Percentiles rank a stretch among this genome's conserved stretches.
Evolutionary conservation across 2,797 vertebrate species (phyloP).

Genomic region (Scarus forsteni): DNA sequence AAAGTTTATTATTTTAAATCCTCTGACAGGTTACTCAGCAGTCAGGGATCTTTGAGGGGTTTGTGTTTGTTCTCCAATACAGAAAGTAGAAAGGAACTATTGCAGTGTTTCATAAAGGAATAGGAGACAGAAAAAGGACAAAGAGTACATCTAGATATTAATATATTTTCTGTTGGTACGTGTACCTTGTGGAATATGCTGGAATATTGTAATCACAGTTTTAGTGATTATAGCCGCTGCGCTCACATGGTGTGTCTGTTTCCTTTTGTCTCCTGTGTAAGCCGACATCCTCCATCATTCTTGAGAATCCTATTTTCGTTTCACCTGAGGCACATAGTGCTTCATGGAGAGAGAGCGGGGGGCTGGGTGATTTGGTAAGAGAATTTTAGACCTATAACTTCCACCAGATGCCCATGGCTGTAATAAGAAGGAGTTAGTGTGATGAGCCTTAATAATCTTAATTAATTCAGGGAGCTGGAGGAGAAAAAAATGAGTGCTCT

Average conservation of each 20-base stretch:
- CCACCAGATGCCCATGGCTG: slow-evolving; percentile 2
- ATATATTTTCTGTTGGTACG: background rate
- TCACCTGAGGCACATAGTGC: background rate
- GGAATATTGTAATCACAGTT: background rate
- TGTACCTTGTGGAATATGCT: background rate
- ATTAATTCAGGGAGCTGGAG: slow-evolving; percentile 15
- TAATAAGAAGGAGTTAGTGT: slow-evolving; percentile 20
- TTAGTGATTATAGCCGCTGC: background rate
- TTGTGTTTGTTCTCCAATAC: background rate
- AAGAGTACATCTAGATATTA: no score
- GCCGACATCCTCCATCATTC: slow-evolving; percentile 1
- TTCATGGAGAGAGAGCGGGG: slow-evolving; percentile 14
- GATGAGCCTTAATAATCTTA: slow-evolving; percentile 17
- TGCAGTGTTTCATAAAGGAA: background rate
- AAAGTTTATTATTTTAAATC: no score
- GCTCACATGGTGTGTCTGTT: background rate
- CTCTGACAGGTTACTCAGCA: background rate
- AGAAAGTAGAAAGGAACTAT: background rate
- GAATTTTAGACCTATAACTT: slow-evolving; percentile 27
- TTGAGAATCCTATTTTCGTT: slow-evolving; percentile 26
- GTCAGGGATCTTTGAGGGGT: background rate
- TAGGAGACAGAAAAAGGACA: background rate
- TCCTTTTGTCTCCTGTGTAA: background rate
- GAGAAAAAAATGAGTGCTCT: background rate
- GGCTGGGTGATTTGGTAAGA: slow-evolving; percentile 9